These are phyloP conservation scores for Oryzias javanicus DNA, from an alignment of 2,113 vertebrate genomes.

Conservation along the genomic window DNA sequence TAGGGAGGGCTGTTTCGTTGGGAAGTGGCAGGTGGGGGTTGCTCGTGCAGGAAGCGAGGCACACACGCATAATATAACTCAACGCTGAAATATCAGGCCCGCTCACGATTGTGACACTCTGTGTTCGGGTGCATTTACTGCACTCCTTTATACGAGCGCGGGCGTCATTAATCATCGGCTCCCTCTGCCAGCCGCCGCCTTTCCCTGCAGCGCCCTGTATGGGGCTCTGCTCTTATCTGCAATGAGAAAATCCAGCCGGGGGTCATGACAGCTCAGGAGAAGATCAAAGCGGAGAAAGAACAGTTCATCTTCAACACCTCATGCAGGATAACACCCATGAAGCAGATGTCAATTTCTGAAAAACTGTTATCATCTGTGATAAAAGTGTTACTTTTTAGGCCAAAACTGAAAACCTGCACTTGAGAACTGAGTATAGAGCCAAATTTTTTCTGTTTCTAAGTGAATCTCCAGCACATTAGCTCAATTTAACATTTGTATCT, in stretches of 20 bases:
- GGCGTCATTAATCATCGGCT: slow-evolving; percentile 47
- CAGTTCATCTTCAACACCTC: no score
- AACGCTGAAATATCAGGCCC: slow-evolving; percentile 46
- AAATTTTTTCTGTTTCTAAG: no score
- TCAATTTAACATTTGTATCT: no score
- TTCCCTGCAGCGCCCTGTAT: slow-evolving; percentile 3
- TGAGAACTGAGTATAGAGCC: no score
- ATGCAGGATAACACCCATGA: no score
- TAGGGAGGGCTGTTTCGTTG: slow-evolving; percentile 5
- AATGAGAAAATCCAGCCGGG: slow-evolving; percentile 10
- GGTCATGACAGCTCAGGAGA: neutral
- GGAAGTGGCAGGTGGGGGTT: slow-evolving; percentile 12
- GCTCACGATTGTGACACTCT: slow-evolving; percentile 41
- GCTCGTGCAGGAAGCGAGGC: slow-evolving; percentile 34
- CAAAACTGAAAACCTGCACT: no score
- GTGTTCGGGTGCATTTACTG: slow-evolving; percentile 1
- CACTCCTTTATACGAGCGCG: slow-evolving; percentile 12
- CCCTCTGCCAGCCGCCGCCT: slow-evolving; percentile 12
- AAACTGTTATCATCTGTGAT: no score
- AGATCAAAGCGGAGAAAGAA: slow-evolving; percentile 33
- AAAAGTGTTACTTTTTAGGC: no score
- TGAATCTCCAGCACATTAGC: no score
- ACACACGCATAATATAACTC: slow-evolving; percentile 36
- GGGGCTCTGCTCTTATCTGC: slow-evolving; percentile 24
- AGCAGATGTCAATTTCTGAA: no score